Percentiles rank a stretch among this genome's conserved stretches.
phyloP scores from a whole-genome alignment of 2,797 vertebrate genomes.

The Australoheros facetus region DNA sequence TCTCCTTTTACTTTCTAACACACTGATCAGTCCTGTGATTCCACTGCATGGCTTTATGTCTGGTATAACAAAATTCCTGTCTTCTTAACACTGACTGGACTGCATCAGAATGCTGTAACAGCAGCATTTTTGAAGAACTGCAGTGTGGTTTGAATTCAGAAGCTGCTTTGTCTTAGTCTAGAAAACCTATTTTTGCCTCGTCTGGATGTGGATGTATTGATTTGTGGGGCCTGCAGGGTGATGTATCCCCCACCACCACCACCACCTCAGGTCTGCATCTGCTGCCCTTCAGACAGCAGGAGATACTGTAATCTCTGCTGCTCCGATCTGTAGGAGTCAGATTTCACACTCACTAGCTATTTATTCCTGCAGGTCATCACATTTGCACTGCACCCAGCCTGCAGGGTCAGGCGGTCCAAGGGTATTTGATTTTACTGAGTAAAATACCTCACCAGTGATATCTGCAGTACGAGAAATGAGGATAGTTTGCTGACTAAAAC shows the following conservation, averaged over 20 bases:
- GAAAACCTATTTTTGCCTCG: background rate
- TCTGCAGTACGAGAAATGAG: background rate
- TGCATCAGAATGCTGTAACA: background rate
- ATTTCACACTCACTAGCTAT: constrained; percentile 47
- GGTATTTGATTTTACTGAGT: background rate
- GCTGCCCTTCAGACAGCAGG: constrained; percentile 26
- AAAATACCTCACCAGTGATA: background rate
- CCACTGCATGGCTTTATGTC: background rate
- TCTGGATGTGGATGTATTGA: background rate
- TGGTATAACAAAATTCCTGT: background rate
- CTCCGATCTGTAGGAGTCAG: constrained; percentile 45
- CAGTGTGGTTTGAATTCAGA: background rate
- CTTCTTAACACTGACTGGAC: background rate
- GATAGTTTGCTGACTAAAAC: background rate
- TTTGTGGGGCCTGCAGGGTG: background rate
- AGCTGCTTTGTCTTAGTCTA: background rate
- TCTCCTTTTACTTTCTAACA: background rate
- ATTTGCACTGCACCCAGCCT: constrained; percentile 2
- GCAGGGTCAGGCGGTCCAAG: constrained; percentile 15
- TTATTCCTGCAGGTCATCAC: constrained; percentile 30
- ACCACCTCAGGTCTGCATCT: constrained; percentile 11
- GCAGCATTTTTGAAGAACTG: background rate
- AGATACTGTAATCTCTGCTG: constrained; percentile 32
- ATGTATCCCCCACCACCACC: background rate
- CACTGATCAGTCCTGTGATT: background rate